Evolutionary conservation across 2,888 invertebrate genomes (phyloP).

Genomic region (Diadegma fenestrale): DNA sequence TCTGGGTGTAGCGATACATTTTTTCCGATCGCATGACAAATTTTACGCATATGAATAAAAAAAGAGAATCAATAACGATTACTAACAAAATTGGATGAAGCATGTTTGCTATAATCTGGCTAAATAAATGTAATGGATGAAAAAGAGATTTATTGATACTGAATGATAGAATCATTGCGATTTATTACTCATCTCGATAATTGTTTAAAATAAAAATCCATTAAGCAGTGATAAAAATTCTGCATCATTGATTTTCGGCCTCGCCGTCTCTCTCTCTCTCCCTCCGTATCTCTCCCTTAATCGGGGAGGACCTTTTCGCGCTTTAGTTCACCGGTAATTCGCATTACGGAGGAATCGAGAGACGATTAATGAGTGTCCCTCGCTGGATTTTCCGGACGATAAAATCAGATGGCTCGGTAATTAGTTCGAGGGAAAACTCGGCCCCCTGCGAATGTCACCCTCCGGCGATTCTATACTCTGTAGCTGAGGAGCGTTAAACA

Average conservation of each 20-base stretch:
- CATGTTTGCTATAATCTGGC: background rate
- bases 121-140: background rate
- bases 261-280: background rate
- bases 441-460: conserved; percentile 2
- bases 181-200: background rate
- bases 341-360: conserved; percentile 31
- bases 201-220: background rate
- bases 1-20: background rate
- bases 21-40: background rate
- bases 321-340: conserved; percentile 32
- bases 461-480: conserved; percentile 32
- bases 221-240: background rate
- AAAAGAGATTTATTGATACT: background rate
- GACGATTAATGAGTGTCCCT: conserved; percentile 65
- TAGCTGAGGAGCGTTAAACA: conserved; percentile 8
- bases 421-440: conserved; percentile 71
- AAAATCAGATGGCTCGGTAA: conserved; percentile 74
- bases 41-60: background rate
- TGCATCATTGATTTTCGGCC: background rate
- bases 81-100: background rate
- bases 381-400: conserved; percentile 72
- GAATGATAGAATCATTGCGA: background rate
- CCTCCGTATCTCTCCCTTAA: background rate
- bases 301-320: conserved; percentile 24
- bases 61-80: background rate